Percentiles rank a stretch among this genome's conserved stretches.
Evolutionary conservation across 2,888 invertebrate species (phyloP).

Genomic region (Mechanitis messenoides): DNA sequence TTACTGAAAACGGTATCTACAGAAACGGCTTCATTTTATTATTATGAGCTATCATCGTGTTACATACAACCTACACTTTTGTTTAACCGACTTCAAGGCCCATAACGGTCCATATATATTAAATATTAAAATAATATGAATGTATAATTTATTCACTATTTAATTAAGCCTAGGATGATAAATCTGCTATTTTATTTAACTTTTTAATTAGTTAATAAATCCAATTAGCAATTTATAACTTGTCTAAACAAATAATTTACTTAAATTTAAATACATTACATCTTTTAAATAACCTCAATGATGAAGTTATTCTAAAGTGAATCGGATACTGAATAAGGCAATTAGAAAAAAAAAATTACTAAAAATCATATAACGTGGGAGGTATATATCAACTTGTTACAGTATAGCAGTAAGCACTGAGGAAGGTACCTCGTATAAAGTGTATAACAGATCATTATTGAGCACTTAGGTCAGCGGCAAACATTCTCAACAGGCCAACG

Average conservation of each 20-base stretch:
- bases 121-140: too few species aligned
- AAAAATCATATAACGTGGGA: constrained; percentile 10
- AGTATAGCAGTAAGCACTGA: constrained; percentile 48
- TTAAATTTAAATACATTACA: too few species aligned
- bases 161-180: too few species aligned
- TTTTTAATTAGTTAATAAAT: too few species aligned
- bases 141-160: too few species aligned
- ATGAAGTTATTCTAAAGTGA: too few species aligned
- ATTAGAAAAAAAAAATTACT: background rate
- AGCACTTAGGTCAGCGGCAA: constrained; percentile 71
- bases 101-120: too few species aligned
- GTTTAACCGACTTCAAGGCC: too few species aligned
- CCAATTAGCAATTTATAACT: too few species aligned
- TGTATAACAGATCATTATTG: constrained; percentile 72
- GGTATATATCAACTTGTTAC: constrained; percentile 27
- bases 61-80: background rate
- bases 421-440: constrained; percentile 56
- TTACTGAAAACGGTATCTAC: constrained; percentile 44
- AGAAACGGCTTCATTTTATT: constrained; percentile 22
- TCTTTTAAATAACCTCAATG: too few species aligned
- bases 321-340: background rate
- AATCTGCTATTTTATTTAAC: too few species aligned
- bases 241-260: too few species aligned
- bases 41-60: constrained; percentile 6
- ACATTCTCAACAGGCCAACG: constrained; percentile 73